Base-by-base conservation (phyloP, 2,113 vertebrate species). In the Nothocercus nigrocapillus region DNA sequence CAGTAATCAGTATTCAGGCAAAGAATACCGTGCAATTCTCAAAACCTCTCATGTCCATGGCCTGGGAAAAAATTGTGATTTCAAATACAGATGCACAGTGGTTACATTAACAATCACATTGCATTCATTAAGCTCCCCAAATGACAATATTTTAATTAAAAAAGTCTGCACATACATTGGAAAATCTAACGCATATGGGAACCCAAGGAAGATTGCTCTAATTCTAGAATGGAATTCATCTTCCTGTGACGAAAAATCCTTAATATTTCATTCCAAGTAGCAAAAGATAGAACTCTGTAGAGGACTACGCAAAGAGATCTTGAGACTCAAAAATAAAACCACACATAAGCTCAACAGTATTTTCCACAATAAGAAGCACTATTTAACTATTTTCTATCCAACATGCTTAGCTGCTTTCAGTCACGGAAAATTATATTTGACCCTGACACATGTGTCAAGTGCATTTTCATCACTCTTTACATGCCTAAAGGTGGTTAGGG, bases 341-440 rank as follows among this genome's bases (percentile, higher is more conserved):
- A 27, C 12, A 49, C 3, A 59, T 10, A 87, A 62, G 20, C 40
- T 63, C 51, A 25, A 78, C 22, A 59, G 27, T 19, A n/a, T 89
- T 93, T 85, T 94, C 36, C n/a, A 30, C 36, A 76, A 20, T 47
- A 89, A 79, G 25, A 81, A 82, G 66, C 8, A 76, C 36, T 80
- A 76, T 13, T 91, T 66, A 22, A 34, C 18, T 61, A 2, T 85
- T 77, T 85, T 74, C 30, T 69, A 45, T 67, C 38, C 62, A 66
- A 82, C 11, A 82, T 11, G 32, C 13, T 89, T 63, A 85, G 30
- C 24, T 77, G 85, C 68, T 82, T 94, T 67, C 64, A 56, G 0
- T 88, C 63, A 24, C 51, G 28, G 80, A 91, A 91, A 45, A 90
- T 83, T 85, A 74, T 82, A 44, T 24, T 54, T 12, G 16, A 42